These are phyloP conservation scores for Triops longicaudatus DNA, from an alignment of 1,140 invertebrate species.

Conservation along the genomic window DNA sequence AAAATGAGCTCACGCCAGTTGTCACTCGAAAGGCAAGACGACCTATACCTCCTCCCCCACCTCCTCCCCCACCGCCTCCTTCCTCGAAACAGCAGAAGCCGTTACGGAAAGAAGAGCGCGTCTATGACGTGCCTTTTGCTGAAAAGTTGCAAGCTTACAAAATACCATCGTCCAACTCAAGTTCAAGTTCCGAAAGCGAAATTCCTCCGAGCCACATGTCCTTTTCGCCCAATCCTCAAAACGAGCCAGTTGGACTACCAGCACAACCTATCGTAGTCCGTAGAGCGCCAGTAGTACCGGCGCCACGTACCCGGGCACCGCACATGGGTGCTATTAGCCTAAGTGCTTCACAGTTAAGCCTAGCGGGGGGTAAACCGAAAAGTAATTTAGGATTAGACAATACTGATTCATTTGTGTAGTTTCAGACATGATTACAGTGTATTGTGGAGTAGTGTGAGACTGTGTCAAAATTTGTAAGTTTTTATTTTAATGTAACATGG, in stretches of 20 bases:
- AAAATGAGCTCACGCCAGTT: neutral
- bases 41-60: neutral
- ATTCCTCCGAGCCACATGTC: neutral
- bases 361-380: neutral
- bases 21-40: neutral
- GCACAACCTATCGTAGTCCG: neutral
- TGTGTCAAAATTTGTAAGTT: too few species aligned
- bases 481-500: too few species aligned
- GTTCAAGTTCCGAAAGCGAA: neutral
- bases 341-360: neutral
- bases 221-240: neutral
- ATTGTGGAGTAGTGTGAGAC: too few species aligned
- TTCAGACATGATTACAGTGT: too few species aligned
- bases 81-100: neutral
- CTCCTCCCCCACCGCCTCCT: neutral
- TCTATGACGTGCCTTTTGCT: neutral
- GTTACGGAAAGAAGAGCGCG: neutral
- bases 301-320: neutral
- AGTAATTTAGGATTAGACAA: neutral
- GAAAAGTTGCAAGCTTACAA: neutral
- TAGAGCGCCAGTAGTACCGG: neutral
- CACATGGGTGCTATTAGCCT: neutral
- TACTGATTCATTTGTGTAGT: neutral
- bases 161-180: neutral
- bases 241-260: neutral